These are phyloP conservation scores for Drosophila equinoxialis DNA, from an alignment of 1,140 invertebrate species.

Conservation along the genomic window DNA sequence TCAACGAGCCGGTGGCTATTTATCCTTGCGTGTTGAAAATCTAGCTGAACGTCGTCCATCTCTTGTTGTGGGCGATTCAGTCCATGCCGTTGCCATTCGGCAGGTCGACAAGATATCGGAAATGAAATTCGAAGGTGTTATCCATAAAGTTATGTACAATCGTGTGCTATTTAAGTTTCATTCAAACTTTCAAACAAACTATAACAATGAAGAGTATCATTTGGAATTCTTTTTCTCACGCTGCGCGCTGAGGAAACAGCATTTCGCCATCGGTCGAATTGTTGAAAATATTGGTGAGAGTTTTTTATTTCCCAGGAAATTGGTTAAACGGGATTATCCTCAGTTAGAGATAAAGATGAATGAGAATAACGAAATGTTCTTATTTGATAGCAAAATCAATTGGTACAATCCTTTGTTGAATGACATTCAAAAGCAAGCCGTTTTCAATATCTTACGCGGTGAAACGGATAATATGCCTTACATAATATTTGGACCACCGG, in stretches of 20 bases:
- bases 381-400: too few relatives aligned
- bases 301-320: slow-evolving; percentile 87
- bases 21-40: slow-evolving; percentile 90
- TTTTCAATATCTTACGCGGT: too few relatives aligned
- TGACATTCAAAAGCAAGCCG: too few relatives aligned
- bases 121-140: slow-evolving; percentile 88
- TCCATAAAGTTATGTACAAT: slow-evolving; percentile 88
- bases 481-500: too few relatives aligned
- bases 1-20: slow-evolving; percentile 86
- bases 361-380: slow-evolving; percentile 45
- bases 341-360: slow-evolving; percentile 59
- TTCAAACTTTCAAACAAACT: slow-evolving; percentile 87
- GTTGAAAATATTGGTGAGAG: slow-evolving; percentile 83
- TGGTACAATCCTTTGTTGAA: too few relatives aligned
- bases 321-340: slow-evolving; percentile 66
- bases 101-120: slow-evolving; percentile 9
- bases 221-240: slow-evolving; percentile 86
- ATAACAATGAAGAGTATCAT: slow-evolving; percentile 87
- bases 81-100: slow-evolving; percentile 85
- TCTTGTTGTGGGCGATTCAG: slow-evolving; percentile 90
- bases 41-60: slow-evolving; percentile 93
- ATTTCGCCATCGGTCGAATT: slow-evolving; percentile 87
- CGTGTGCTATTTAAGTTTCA: slow-evolving; percentile 90
- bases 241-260: slow-evolving; percentile 85
- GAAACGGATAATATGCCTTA: too few relatives aligned